A percentile compares a stretch with the other conserved stretches of the same genome.
Evolutionary conservation across 2,888 invertebrate species (phyloP).

Genomic region (Zygothrica quintamaculata): DNA sequence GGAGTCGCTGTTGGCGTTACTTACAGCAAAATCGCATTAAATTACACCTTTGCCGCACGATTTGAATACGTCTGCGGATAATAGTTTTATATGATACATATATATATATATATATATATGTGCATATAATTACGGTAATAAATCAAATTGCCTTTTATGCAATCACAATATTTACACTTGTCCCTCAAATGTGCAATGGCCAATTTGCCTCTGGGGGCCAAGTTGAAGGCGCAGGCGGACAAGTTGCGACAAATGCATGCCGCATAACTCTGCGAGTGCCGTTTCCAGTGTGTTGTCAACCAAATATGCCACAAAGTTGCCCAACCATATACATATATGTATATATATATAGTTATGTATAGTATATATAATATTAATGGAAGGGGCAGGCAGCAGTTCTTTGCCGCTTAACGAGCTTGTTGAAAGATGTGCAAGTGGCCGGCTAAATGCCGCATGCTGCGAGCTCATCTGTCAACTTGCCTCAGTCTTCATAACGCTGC

Average conservation of each 20-base stretch:
- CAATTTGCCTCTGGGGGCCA: slow-evolving; percentile 39
- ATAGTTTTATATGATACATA: slow-evolving; percentile 5
- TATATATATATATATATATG: slow-evolving; percentile 11
- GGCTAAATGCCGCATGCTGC: slow-evolving; percentile 28
- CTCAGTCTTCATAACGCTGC: slow-evolving; percentile 1
- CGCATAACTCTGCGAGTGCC: neutral
- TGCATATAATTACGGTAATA: slow-evolving; percentile 74
- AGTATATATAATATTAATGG: slow-evolving; percentile 1
- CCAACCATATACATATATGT: slow-evolving; percentile 8
- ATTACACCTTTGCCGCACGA: slow-evolving; percentile 60
- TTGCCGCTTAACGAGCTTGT: slow-evolving; percentile 62
- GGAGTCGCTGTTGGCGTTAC: slow-evolving; percentile 49
- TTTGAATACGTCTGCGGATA: slow-evolving; percentile 38
- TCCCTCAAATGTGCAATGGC: slow-evolving; percentile 43
- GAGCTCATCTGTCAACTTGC: slow-evolving; percentile 15
- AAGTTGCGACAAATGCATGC: slow-evolving; percentile 43
- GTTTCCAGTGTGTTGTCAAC: no score
- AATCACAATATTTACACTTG: slow-evolving; percentile 80
- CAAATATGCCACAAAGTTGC: slow-evolving; percentile 10
- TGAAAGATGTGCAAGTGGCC: slow-evolving; percentile 47
- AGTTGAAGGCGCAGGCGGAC: slow-evolving; percentile 36
- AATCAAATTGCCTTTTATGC: slow-evolving; percentile 68
- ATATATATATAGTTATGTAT: slow-evolving; percentile 9
- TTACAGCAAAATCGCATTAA: slow-evolving; percentile 68
- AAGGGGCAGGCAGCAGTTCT: slow-evolving; percentile 16